A percentile compares a stretch with the other conserved stretches of the same genome.
Evolutionary conservation across 2,888 invertebrate species (phyloP).

Genomic region (Molorchus minor): DNA sequence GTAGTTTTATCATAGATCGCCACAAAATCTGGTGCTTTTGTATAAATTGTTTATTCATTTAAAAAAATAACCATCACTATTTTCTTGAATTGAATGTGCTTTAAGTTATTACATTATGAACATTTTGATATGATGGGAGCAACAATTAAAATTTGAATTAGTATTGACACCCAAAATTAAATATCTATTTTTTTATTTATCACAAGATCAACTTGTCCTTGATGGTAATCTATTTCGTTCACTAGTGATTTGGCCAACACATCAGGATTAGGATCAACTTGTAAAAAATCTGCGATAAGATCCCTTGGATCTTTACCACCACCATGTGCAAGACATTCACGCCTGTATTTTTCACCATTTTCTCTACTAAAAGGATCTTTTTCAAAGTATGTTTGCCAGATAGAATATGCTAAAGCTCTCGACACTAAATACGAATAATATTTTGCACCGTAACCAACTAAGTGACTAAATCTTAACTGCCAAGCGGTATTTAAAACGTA

Average conservation of each 20-base stretch:
- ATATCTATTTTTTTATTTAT: slow-evolving; percentile 31
- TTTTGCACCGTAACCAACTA: slow-evolving; percentile 98
- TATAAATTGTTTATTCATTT: too few relatives aligned
- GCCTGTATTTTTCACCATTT: slow-evolving; percentile 82
- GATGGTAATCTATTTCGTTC: slow-evolving; percentile 72
- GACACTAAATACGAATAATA: slow-evolving; percentile 98
- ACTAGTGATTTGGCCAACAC: slow-evolving; percentile 83
- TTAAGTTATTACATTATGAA: too few relatives aligned
- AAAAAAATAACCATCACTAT: too few relatives aligned
- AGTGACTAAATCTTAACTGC: slow-evolving; percentile 95
- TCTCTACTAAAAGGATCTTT: slow-evolving; percentile 77
- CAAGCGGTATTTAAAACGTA: slow-evolving; percentile 93
- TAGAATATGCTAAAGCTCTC: slow-evolving; percentile 89
- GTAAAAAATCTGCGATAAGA: slow-evolving; percentile 81
- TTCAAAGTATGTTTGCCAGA: slow-evolving; percentile 90
- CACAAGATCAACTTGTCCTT: slow-evolving; percentile 47
- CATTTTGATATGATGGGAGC: too few relatives aligned
- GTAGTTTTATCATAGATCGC: too few relatives aligned
- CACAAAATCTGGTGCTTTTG: too few relatives aligned
- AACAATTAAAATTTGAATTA: too few relatives aligned
- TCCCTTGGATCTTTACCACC: slow-evolving; percentile 85
- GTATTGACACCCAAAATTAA: too few relatives aligned
- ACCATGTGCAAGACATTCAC: slow-evolving; percentile 83
- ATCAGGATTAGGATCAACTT: slow-evolving; percentile 77
- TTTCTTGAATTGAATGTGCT: too few relatives aligned